phyloP scores from a whole-genome alignment of 1,140 invertebrate species.

The Magallana ariakensis region DNA sequence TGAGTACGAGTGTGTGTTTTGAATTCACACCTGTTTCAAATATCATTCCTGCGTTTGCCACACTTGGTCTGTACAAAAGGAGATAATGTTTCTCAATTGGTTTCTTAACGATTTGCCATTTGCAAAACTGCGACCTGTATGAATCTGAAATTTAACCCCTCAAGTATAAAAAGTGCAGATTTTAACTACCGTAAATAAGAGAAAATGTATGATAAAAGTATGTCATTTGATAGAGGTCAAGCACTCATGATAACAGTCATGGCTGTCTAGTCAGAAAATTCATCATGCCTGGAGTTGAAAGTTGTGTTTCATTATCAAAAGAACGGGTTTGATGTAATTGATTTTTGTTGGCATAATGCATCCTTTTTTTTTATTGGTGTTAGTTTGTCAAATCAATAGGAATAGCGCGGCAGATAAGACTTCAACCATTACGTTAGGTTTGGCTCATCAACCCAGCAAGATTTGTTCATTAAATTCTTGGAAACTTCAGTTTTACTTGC shows the following conservation, averaged over 20 bases:
- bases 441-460: slow-evolving; percentile 5
- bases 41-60: neutral
- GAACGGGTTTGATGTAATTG: slow-evolving; percentile 7
- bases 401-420: slow-evolving; percentile 14
- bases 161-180: no score
- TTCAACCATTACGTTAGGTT: slow-evolving; percentile 13
- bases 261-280: neutral
- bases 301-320: neutral
- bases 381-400: slow-evolving; percentile 32
- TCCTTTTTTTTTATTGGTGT: neutral
- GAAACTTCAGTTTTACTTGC: neutral
- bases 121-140: no score
- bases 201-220: neutral
- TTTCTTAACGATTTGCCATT: no score
- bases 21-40: slow-evolving; percentile 14
- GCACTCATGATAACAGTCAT: neutral
- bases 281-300: neutral
- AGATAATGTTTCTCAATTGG: no score
- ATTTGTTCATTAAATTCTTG: slow-evolving; percentile 8
- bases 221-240: neutral
- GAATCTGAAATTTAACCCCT: no score
- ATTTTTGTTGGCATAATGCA: slow-evolving; percentile 29
- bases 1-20: no score
- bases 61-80: no score
- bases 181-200: neutral